Percentiles rank a stretch among this genome's conserved stretches.
Conservation (phyloP, 2,113 vertebrate species). For the Melospiza georgiana region DNA sequence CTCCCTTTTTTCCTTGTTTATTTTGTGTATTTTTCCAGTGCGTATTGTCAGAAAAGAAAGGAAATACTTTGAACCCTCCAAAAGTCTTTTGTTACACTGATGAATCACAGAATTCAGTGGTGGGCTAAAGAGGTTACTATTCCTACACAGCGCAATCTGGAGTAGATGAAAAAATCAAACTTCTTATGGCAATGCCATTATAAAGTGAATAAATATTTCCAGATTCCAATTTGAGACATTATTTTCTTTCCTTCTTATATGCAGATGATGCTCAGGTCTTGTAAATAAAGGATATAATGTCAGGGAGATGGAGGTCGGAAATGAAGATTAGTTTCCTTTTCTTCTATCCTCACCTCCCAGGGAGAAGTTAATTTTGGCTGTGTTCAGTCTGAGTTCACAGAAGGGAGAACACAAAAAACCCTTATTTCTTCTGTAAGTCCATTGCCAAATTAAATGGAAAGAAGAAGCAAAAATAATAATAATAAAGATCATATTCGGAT, state of each 20-base stretch:
- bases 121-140: not conserved
- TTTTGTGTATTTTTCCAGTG: not conserved
- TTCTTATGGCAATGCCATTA: not conserved
- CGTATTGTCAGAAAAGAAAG: conserved; percentile 1
- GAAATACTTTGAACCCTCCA: not conserved
- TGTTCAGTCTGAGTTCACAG: conserved; percentile 58
- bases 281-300: conserved; percentile 2
- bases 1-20: not conserved
- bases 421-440: conserved; percentile 39
- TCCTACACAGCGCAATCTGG: not conserved
- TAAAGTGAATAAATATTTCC: conserved; percentile 41
- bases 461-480: conserved; percentile 55
- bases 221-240: not conserved
- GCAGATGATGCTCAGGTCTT: not conserved
- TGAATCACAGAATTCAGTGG: conserved; percentile 22
- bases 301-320: not conserved
- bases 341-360: conserved; percentile 11
- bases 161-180: conserved; percentile 16
- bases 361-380: conserved; percentile 62
- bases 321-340: conserved; percentile 57
- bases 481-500: conserved; percentile 52
- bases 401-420: conserved; percentile 50
- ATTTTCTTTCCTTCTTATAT: conserved; percentile 6
- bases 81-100: conserved; percentile 4
- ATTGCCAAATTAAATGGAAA: conserved; percentile 67